A percentile compares a stretch with the other conserved stretches of the same genome.
Conservation (phyloP, 2,113 vertebrate species). For the Perca schrenkii region DNA sequence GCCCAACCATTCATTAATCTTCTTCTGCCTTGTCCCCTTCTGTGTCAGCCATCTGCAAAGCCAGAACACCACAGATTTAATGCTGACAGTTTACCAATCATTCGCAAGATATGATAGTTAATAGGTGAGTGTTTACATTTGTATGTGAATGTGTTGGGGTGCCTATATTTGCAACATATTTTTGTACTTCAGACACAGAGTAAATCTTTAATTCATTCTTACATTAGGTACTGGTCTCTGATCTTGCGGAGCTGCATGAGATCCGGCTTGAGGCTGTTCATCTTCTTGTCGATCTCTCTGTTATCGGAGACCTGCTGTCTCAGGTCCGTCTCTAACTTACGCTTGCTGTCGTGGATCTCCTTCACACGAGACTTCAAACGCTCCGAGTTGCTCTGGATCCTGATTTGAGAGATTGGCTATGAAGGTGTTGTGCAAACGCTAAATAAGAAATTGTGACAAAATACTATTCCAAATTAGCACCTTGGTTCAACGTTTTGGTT, state of each 20-base stretch:
- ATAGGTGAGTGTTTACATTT: neutral
- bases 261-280: conserved; percentile 99
- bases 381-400: conserved; percentile 98
- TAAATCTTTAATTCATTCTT: conserved; percentile 29
- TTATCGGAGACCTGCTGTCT: conserved; percentile 96
- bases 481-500: neutral
- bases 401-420: conserved; percentile 6
- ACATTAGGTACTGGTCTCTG: conserved; percentile 98
- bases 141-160: neutral
- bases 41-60: conserved; percentile 95
- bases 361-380: conserved; percentile 97
- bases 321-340: conserved; percentile 94
- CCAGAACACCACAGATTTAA: conserved; percentile 8
- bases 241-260: conserved; percentile 98
- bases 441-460: neutral
- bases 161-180: neutral
- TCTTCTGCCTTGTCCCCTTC: conserved; percentile 97
- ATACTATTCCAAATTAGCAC: neutral
- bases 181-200: neutral
- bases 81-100: neutral
- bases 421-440: neutral
- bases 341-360: conserved; percentile 97
- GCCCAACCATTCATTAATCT: conserved; percentile 97
- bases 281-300: conserved; percentile 97
- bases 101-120: neutral